phyloP scores from a whole-genome alignment of 2,888 invertebrate species.

The Meteorus colon region DNA sequence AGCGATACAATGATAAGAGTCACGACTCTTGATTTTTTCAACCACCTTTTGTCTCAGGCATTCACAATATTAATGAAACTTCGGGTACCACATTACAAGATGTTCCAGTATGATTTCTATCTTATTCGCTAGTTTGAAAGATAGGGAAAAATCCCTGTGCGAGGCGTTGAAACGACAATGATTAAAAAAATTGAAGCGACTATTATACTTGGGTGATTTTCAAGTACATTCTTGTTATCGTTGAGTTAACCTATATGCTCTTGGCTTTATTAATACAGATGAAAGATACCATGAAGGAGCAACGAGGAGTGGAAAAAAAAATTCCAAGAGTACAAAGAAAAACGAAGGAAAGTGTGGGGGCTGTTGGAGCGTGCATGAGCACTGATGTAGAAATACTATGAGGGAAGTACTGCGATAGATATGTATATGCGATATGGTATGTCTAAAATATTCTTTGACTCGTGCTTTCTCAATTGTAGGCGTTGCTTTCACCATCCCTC shows the following conservation, averaged over 20 bases:
- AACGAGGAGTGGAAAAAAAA: not conserved
- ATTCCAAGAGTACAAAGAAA: not conserved
- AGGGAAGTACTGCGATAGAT: conserved; percentile 12
- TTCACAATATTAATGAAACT: not conserved
- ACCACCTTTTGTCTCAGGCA: not conserved
- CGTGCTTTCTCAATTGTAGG: conserved; percentile 11
- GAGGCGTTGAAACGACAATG: conserved; percentile 41
- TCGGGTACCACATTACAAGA: not conserved
- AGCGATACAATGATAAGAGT: conserved; percentile 18
- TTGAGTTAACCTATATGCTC: conserved; percentile 27
- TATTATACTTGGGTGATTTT: conserved; percentile 20
- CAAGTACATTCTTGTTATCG: conserved; percentile 47
- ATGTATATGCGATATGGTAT: conserved; percentile 2
- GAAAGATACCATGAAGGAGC: conserved; percentile 30
- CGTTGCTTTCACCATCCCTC: not conserved
- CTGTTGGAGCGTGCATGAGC: conserved; percentile 13
- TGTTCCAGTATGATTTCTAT: not conserved
- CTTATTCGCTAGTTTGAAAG: not conserved
- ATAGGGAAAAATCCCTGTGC: conserved; percentile 12
- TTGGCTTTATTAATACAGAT: conserved; percentile 47
- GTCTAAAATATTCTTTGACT: not conserved
- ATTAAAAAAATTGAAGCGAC: conserved; percentile 16
- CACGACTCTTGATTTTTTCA: not conserved
- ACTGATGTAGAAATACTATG: conserved; percentile 5
- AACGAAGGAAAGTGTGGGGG: not conserved